phyloP scores from a whole-genome alignment of 2,113 vertebrate genomes.

The Phyllopteryx taeniolatus region DNA sequence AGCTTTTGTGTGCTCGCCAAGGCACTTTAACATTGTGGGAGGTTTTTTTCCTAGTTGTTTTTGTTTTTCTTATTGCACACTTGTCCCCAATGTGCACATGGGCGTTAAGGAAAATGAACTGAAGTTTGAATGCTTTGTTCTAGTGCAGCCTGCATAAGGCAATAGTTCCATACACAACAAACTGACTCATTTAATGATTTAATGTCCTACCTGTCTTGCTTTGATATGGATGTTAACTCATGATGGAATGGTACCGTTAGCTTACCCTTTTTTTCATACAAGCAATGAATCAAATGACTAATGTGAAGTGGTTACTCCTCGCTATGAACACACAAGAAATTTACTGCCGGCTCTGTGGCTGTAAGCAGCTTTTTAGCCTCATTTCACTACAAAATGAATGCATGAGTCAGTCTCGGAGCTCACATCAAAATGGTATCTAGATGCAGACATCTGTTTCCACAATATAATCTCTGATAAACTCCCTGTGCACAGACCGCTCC shows the following conservation, averaged over 20 bases:
- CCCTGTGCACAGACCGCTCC: background rate
- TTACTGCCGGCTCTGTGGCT: background rate
- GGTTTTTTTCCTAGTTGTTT: background rate
- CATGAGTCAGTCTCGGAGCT: conserved; percentile 1
- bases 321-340: conserved; percentile 7
- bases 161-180: background rate
- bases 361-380: conserved; percentile 3
- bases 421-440: background rate
- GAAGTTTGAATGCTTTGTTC: background rate
- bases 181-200: background rate
- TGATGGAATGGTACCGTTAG: conserved; percentile 4
- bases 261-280: conserved; percentile 1
- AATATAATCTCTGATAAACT: conserved; percentile 6
- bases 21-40: conserved; percentile 34
- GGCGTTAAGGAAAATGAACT: conserved; percentile 37
- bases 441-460: conserved; percentile 2
- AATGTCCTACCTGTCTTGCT: background rate
- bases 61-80: background rate
- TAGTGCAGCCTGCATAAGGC: background rate
- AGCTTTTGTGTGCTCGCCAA: conserved; percentile 2
- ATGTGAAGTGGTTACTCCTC: conserved; percentile 3
- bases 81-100: conserved; percentile 34
- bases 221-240: background rate
- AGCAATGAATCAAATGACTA: conserved; percentile 8
- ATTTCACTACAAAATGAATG: conserved; percentile 8